These are phyloP conservation scores for Camelus dromedarius DNA, from an alignment of 2,113 vertebrate species.

Conservation along the genomic window DNA sequence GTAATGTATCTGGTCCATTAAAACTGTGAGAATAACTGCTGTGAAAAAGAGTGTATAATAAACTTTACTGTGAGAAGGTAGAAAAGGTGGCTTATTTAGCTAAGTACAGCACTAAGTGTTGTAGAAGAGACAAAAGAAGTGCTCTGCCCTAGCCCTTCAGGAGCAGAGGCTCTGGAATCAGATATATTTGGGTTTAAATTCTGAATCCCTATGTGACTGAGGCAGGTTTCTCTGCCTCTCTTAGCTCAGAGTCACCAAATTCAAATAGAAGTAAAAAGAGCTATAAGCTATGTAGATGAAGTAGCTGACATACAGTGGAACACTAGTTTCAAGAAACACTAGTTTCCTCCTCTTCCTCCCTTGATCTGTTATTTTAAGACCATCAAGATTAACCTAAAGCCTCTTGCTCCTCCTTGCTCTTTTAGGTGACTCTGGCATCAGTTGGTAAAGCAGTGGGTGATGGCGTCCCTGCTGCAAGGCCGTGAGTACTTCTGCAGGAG, in stretches of 20 bases:
- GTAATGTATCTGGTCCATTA: neutral
- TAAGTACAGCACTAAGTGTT: neutral
- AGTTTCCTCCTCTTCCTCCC: slow-evolving; percentile 20
- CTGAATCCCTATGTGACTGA: neutral
- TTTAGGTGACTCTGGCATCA: slow-evolving; percentile 66
- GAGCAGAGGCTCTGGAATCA: neutral
- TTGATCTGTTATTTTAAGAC: neutral
- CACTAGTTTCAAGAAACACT: neutral
- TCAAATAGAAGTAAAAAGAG: slow-evolving; percentile 46
- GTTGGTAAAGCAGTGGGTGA: slow-evolving; percentile 74
- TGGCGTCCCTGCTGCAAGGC: slow-evolving; percentile 84
- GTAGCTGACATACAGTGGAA: neutral
- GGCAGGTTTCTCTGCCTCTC: neutral
- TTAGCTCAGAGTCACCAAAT: slow-evolving; percentile 35
- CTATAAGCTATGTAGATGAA: slow-evolving; percentile 6
- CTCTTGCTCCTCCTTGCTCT: slow-evolving; percentile 42
- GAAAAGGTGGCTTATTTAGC: neutral
- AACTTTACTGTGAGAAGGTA: neutral
- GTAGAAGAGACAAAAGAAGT: neutral
- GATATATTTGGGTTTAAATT: slow-evolving; percentile 39
- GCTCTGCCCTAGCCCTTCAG: neutral
- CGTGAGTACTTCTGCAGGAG: slow-evolving; percentile 81
- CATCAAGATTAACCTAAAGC: neutral
- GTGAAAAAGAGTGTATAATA: neutral
- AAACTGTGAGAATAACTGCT: slow-evolving; percentile 31